Base-by-base conservation (phyloP, 2,113 vertebrate species). In the Capreolus pygargus region DNA sequence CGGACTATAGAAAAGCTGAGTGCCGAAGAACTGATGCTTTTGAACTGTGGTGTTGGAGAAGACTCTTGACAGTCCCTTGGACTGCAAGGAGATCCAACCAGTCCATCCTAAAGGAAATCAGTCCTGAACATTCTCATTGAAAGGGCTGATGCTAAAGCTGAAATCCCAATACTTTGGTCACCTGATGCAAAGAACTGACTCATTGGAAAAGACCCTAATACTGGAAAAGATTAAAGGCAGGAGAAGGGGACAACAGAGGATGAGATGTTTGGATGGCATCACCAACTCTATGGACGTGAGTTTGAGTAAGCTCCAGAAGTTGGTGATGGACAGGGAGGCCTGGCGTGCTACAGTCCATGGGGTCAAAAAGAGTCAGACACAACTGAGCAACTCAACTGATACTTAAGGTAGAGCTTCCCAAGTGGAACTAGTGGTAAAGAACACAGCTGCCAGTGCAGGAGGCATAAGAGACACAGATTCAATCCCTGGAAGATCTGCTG, bases 261-360 rank as follows among this genome's bases (percentile, higher is more conserved):
- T 21, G 33, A 21, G n/a, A 67, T 67, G 64, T 17, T 36, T 67
- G 33, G 33, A 67, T 19, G 33, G 64, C 33, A 67, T 67, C 33
- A 36, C 33, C 1, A 1, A 67, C 64, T 67, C 1, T 4, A 67
- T 67, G n/a, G 33, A 36, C 1, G 0, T 67, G 64, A 67, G n/a
- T 67, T 11, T 67, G 64, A 67, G 64, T 36, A 21, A 67, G 8
- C 64, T 36, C 17, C 10, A 17, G 64, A 17, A 67, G 19, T 6
- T 36, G 64, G n/a, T 36, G 64, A 70, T 70, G 64, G 19, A 70
- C 64, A 70, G n/a, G 17, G n/a, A 36, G 17, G n/a, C 64, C 17
- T 70, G n/a, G n/a, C 0, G 0, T 21, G 9, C 64, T 36, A 17
- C n/a, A 36, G 64, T 70, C n/a, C n/a, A 70, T 6, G 64, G 64